phyloP scores from a whole-genome alignment of 2,888 invertebrate genomes.

The Mayetiola destructor region DNA sequence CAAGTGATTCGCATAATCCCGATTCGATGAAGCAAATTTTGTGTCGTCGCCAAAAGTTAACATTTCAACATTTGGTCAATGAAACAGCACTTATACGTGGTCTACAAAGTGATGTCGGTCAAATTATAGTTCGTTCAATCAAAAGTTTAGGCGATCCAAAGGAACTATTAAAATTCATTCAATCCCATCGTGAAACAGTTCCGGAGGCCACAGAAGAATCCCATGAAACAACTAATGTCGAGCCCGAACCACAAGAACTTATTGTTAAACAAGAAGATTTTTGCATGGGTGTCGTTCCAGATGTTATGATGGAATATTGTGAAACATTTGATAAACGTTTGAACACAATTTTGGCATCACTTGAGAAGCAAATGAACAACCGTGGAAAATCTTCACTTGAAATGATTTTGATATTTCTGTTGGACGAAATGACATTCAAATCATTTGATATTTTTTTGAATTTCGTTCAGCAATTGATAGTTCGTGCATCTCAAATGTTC shows the following conservation, averaged over 20 bases:
- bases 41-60: neutral
- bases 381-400: neutral
- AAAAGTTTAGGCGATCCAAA: neutral
- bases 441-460: neutral
- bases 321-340: conserved; percentile 1
- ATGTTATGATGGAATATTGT: neutral
- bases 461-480: neutral
- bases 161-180: neutral
- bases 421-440: conserved; percentile 4
- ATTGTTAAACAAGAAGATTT: neutral
- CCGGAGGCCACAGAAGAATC: neutral
- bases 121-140: conserved; percentile 9
- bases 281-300: neutral
- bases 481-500: neutral
- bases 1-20: neutral
- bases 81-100: conserved; percentile 7
- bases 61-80: neutral
- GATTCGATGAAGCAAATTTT: conserved; percentile 2
- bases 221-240: too few species aligned
- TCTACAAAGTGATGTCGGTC: neutral
- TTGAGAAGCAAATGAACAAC: neutral
- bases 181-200: neutral
- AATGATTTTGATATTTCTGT: conserved; percentile 1
- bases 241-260: neutral
- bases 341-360: neutral